Base-by-base conservation (phyloP, 2,888 invertebrate genomes). In the Eristalis intricaria region DNA sequence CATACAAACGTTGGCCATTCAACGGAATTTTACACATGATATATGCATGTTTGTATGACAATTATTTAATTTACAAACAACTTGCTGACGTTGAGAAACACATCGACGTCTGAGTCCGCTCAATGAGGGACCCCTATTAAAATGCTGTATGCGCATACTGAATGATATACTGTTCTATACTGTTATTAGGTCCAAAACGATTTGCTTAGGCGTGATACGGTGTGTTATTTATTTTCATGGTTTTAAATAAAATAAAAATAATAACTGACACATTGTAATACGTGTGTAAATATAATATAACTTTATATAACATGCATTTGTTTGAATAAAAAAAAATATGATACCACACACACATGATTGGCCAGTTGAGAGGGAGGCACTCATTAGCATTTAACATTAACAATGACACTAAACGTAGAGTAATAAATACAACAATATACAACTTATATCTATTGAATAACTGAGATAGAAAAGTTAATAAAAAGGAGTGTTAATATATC, bases 371-470 rank as follows among this genome's bases (percentile, higher is more conserved):
- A 73, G 38, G 38, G 68, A 64, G 71, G 64, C 66, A 64, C 70
- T 64, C 71, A 65, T 50, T 74, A 70, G 38, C 26, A 76, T 71
- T 32, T 5, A 79, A 87, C 79, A 87, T 82, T 80, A 87, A 84
- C 83, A 87, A 76, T 76, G 71, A 84, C 73, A 84, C 84, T 87
- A 83, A 84, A 87, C 58, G 68, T 84, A 87, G 60, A 83, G 64
- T 87, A 86, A 87, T 87, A 87, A 87, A 87, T 84, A 87, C 73
- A 84, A 84, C 75, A 87, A 75, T 87, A 50, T 87, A 87, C 83
- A 87, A 87, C 76, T 87, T 87, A 87, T 76, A 73, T 26, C 83
- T 84, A 84, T 76, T 11, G 58, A 73, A 64, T 87, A 75, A 71
- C 58, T 83, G 79, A 83, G 87, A 87, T 87, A 83, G 66, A 87